Evolutionary conservation across 2,888 invertebrate species (phyloP).

Genomic region (Stramonita haemastoma): DNA sequence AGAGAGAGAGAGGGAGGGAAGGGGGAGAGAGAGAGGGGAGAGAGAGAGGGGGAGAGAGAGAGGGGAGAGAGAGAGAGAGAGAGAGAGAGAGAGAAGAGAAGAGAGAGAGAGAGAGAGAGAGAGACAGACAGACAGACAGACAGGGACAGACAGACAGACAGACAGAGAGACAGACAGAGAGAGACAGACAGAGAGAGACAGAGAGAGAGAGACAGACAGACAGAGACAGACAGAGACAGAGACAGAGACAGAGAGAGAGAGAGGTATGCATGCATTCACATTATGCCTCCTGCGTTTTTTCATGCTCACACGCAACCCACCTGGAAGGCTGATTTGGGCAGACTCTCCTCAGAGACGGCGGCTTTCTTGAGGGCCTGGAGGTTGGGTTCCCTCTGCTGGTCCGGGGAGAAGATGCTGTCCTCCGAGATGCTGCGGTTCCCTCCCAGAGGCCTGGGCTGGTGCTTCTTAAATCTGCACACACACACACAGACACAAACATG

Average conservation of each 20-base stretch:
- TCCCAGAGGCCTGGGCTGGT: conserved; percentile 47
- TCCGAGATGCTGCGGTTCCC: conserved; percentile 87
- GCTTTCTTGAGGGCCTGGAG: conserved; percentile 57
- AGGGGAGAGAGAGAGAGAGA: conserved; percentile 7
- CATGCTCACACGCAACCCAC: conserved; percentile 44
- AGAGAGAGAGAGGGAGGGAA: neutral
- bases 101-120: neutral
- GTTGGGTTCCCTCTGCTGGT: conserved; percentile 68
- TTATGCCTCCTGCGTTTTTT: neutral
- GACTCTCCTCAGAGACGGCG: conserved; percentile 67
- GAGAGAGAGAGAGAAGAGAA: neutral
- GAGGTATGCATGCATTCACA: neutral
- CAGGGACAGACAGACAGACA: too few relatives aligned
- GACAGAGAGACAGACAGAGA: neutral
- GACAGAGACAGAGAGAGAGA: neutral
- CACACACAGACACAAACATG: neutral
- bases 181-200: neutral
- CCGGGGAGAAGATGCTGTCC: conserved; percentile 93
- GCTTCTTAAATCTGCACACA: conserved; percentile 54
- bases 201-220: neutral
- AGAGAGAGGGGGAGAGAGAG: conserved; percentile 21
- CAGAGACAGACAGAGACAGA: neutral
- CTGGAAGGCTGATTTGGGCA: conserved; percentile 59
- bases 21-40: neutral
- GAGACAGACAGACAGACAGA: neutral